A percentile compares a stretch with the other conserved stretches of the same genome.
Evolutionary conservation across 2,113 vertebrate species (phyloP).

Genomic region (Rhinopomastus cyanomelas): DNA sequence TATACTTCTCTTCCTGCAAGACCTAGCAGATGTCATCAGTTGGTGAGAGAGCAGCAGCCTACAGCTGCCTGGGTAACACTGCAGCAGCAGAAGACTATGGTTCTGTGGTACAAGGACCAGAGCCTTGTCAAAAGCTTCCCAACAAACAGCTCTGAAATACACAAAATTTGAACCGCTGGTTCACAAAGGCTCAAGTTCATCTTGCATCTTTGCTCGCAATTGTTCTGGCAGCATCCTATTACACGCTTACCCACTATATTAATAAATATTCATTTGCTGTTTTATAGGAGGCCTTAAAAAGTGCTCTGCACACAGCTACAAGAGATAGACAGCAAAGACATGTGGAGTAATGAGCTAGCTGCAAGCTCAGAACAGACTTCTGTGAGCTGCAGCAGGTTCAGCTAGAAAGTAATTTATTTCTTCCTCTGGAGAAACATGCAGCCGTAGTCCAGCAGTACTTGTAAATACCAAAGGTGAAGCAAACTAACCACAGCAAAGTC

Average conservation of each 20-base stretch:
- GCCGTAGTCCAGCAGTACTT: not conserved
- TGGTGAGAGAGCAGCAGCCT: not conserved
- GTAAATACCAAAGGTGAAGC: not conserved
- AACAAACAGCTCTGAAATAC: not conserved
- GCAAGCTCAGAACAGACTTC: not conserved
- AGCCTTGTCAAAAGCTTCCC: not conserved
- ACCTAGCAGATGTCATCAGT: not conserved
- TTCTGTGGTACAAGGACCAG: not conserved
- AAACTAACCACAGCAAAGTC: not conserved
- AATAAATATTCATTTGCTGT: not conserved
- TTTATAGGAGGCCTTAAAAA: not conserved
- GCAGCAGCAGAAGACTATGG: not conserved
- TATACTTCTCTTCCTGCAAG: not conserved
- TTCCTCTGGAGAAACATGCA: not conserved
- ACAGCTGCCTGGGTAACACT: not conserved
- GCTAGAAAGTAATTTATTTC: not conserved
- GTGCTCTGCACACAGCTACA: not conserved
- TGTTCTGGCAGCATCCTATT: not conserved
- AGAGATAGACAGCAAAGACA: not conserved
- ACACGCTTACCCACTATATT: not conserved
- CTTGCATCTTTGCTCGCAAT: not conserved
- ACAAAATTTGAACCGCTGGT: not conserved
- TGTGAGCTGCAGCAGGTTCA: not conserved
- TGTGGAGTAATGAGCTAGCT: not conserved
- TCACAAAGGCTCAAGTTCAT: not conserved